A percentile compares a stretch with the other conserved stretches of the same genome.
Conservation (phyloP, 2,113 vertebrate species). For the Cardinalis cardinalis region DNA sequence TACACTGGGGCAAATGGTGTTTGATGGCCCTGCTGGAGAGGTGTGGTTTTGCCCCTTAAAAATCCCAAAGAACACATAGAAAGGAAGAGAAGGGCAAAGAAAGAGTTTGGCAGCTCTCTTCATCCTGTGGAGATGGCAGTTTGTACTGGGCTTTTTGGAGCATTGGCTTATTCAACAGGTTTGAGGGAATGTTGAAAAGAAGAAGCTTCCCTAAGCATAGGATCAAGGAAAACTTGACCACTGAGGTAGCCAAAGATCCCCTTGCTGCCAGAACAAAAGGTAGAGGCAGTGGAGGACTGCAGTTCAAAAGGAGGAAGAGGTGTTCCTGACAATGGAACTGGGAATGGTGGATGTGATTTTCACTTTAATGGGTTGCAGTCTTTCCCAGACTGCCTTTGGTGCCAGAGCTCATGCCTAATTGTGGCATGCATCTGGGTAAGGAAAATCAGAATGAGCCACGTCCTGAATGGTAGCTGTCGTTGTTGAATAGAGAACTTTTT, state of each 20-base stretch:
- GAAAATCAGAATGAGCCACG: background rate
- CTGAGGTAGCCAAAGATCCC: background rate
- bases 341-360: background rate
- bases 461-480: background rate
- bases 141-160: background rate
- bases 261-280: background rate
- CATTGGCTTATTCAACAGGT: background rate
- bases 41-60: background rate
- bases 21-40: accelerated
- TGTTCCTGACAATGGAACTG: background rate
- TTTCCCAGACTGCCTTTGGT: background rate
- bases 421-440: background rate
- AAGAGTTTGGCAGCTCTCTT: accelerated
- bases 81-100: background rate
- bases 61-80: background rate
- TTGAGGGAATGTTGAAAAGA: background rate
- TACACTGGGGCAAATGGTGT: accelerated
- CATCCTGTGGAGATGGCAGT: background rate
- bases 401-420: background rate
- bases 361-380: background rate
- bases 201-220: background rate
- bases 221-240: background rate
- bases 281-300: background rate
- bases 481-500: background rate
- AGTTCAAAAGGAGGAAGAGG: background rate